phyloP scores from a whole-genome alignment of 2,797 vertebrate genomes.

The Monodelphis domestica region DNA sequence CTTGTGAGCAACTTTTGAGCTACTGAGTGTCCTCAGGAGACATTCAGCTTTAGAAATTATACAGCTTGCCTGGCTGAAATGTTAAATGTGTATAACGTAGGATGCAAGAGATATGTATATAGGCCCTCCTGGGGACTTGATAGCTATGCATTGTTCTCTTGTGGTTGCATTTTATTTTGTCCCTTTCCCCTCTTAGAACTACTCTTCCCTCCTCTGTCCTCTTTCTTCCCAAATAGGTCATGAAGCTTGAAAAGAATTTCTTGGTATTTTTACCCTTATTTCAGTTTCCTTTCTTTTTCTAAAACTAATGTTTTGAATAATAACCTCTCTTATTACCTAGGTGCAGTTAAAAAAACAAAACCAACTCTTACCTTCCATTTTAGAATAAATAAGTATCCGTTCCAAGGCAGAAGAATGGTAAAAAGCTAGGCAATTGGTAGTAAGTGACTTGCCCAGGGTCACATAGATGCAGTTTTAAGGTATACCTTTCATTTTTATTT shows the following conservation, averaged over 20 bases:
- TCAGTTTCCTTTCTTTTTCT: constrained; percentile 42
- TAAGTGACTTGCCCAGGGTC: too few species aligned
- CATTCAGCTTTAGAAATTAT: constrained; percentile 59
- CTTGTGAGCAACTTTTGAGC: constrained; percentile 34
- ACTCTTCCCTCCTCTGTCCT: constrained; percentile 22
- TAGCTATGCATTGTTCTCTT: constrained; percentile 60
- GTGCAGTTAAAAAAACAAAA: too few species aligned
- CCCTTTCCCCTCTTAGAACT: constrained; percentile 28
- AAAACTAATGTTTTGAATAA: neutral
- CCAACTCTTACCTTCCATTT: too few species aligned
- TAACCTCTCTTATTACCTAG: constrained; percentile 50
- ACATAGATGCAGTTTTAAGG: too few species aligned
- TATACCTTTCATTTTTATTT: constrained; percentile 57
- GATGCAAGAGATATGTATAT: constrained; percentile 34
- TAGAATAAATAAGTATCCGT: too few species aligned
- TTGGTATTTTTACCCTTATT: constrained; percentile 38
- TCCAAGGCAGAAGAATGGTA: too few species aligned
- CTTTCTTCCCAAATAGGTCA: constrained; percentile 27
- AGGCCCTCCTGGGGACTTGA: constrained; percentile 43
- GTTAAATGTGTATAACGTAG: neutral
- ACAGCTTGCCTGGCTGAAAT: constrained; percentile 30
- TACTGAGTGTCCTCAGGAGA: constrained; percentile 60
- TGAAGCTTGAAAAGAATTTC: constrained; percentile 46
- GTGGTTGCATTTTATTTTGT: constrained; percentile 40
- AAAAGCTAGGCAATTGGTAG: too few species aligned